Evolutionary conservation across 1,140 invertebrate species (phyloP).

Genomic region (Copidosoma floridanum): DNA sequence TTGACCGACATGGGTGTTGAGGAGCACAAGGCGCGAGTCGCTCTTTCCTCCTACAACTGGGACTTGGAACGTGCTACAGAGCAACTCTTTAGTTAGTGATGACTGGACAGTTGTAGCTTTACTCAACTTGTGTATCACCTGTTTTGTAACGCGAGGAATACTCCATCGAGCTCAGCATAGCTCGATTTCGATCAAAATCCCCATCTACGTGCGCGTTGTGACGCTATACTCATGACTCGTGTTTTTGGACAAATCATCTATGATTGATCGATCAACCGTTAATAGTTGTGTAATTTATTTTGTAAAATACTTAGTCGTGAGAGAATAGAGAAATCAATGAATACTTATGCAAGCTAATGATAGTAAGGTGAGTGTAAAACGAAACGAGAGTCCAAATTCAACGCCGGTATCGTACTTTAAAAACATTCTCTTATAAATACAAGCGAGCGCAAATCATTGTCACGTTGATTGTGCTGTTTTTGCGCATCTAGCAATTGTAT

Average conservation of each 20-base stretch:
- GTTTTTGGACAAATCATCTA: too few relatives aligned
- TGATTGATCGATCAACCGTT: background rate
- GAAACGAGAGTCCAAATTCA: too few relatives aligned
- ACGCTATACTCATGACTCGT: too few relatives aligned
- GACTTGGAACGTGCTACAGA: slow-evolving; percentile 85
- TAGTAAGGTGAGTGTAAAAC: slow-evolving; percentile 27
- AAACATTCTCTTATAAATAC: slow-evolving; percentile 21
- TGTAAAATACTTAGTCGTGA: slow-evolving; percentile 46
- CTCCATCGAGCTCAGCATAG: slow-evolving; percentile 1
- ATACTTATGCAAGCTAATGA: slow-evolving; percentile 18
- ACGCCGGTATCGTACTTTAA: slow-evolving; percentile 30
- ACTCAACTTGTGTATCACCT: slow-evolving; percentile 32
- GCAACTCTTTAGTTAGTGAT: slow-evolving; percentile 81
- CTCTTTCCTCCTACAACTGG: slow-evolving; percentile 87
- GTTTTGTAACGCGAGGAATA: slow-evolving; percentile 27
- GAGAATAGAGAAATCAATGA: slow-evolving; percentile 26
- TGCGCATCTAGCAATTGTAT: slow-evolving; percentile 29
- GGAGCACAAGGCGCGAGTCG: slow-evolving; percentile 76
- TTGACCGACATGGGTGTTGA: slow-evolving; percentile 88
- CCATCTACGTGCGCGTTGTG: slow-evolving; percentile 6
- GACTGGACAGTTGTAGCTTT: slow-evolving; percentile 34
- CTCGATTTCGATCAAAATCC: slow-evolving; percentile 12
- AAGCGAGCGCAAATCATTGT: slow-evolving; percentile 25
- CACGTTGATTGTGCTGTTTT: slow-evolving; percentile 21
- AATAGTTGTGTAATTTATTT: slow-evolving; percentile 35